Evolutionary conservation across 2,113 vertebrate genomes (phyloP).

Genomic region (Heterotilapia buettikoferi): DNA sequence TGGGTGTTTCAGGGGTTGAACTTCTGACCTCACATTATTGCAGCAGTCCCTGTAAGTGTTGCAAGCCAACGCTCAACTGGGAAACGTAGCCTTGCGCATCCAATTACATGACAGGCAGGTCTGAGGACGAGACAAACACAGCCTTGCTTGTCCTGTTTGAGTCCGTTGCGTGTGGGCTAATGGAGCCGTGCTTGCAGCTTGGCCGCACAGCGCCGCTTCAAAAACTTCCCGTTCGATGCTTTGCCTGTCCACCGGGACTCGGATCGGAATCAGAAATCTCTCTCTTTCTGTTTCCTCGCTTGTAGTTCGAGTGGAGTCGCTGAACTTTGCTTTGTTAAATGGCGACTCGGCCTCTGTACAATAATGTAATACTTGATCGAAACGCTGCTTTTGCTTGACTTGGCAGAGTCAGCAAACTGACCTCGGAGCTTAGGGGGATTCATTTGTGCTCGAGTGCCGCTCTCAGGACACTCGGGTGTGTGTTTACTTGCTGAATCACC

Average conservation of each 20-base stretch:
- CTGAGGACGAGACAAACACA: not conserved
- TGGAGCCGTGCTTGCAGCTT: not conserved
- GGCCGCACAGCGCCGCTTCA: not conserved
- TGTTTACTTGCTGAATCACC: not conserved
- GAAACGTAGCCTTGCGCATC: not conserved
- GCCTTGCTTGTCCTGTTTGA: not conserved
- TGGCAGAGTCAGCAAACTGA: not conserved
- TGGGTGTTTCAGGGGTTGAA: not conserved
- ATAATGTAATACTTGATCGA: not conserved
- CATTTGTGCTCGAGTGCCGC: not conserved
- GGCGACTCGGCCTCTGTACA: not conserved
- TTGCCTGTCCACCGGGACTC: not conserved
- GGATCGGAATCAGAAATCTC: not conserved
- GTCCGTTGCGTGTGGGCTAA: not conserved
- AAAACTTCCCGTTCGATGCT: not conserved
- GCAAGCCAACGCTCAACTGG: not conserved
- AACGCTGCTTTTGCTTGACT: not conserved
- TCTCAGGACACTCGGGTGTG: not conserved
- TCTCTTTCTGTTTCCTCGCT: not conserved
- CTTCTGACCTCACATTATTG: not conserved
- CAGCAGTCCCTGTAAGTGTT: not conserved
- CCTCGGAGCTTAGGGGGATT: not conserved
- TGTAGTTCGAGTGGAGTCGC: not conserved
- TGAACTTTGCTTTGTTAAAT: not conserved
- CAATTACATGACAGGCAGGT: conserved; percentile 17